A percentile compares a stretch with the other conserved stretches of the same genome.
Evolutionary conservation across 2,888 invertebrate species (phyloP).

Genomic region (Troides helena): DNA sequence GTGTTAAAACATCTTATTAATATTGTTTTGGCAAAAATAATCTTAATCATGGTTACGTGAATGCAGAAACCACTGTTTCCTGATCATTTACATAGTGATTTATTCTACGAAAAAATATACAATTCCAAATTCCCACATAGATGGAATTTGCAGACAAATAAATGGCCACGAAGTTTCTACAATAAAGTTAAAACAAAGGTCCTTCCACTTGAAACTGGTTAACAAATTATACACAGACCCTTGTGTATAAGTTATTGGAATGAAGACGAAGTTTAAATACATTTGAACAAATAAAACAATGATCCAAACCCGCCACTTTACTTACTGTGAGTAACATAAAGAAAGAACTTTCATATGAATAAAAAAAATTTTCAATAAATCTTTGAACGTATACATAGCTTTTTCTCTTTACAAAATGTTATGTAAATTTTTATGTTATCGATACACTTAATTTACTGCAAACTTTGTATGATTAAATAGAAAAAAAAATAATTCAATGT

Average conservation of each 20-base stretch:
- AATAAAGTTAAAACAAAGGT: slow-evolving; percentile 47
- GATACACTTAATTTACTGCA: too few relatives aligned
- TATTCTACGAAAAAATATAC: slow-evolving; percentile 35
- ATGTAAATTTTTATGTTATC: not conserved
- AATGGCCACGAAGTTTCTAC: slow-evolving; percentile 41
- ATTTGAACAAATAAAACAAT: slow-evolving; percentile 15
- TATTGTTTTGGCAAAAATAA: too few relatives aligned
- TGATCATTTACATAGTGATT: slow-evolving; percentile 31
- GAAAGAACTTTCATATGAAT: not conserved
- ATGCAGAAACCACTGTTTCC: not conserved
- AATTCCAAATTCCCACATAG: slow-evolving; percentile 46
- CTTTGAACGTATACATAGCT: too few relatives aligned
- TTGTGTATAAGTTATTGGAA: slow-evolving; percentile 14
- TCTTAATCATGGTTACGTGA: too few relatives aligned
- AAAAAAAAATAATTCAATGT: not conserved
- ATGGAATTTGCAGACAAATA: slow-evolving; percentile 60
- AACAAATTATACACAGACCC: slow-evolving; percentile 18
- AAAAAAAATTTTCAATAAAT: too few relatives aligned
- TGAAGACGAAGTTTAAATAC: slow-evolving; percentile 1
- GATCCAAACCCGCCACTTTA: not conserved
- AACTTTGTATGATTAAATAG: too few relatives aligned
- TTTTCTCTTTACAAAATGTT: not conserved
- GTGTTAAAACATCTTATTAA: too few relatives aligned
- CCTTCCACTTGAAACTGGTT: slow-evolving; percentile 23
- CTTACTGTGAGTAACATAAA: not conserved